Evolutionary conservation across 2,888 invertebrate genomes (phyloP).

Genomic region (Mesoligia furuncula): DNA sequence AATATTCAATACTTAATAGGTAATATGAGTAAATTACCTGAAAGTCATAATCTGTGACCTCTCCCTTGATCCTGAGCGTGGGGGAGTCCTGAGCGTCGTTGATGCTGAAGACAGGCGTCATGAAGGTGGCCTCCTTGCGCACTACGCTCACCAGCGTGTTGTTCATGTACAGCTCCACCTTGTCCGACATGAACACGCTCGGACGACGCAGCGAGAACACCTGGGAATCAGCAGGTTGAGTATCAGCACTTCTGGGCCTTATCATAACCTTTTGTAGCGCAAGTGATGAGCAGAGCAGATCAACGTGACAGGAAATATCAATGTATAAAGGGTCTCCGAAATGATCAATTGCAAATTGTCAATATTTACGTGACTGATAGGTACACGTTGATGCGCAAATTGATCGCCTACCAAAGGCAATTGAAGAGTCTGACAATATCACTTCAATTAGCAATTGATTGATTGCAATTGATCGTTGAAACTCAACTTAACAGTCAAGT

Average conservation of each 20-base stretch:
- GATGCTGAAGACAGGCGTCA: constrained; percentile 76
- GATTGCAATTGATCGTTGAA: too few relatives aligned
- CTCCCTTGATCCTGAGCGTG: constrained; percentile 75
- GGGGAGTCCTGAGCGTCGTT: constrained; percentile 72
- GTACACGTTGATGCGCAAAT: too few relatives aligned
- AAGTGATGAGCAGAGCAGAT: not conserved
- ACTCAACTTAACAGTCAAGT: too few relatives aligned
- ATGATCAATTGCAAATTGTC: too few relatives aligned
- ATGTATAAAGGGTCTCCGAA: not conserved
- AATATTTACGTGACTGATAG: too few relatives aligned
- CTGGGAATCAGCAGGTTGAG: constrained; percentile 59
- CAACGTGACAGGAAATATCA: not conserved
- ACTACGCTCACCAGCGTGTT: constrained; percentile 73
- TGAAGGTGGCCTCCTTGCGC: constrained; percentile 76
- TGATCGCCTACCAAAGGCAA: too few relatives aligned
- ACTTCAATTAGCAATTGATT: too few relatives aligned
- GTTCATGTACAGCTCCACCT: constrained; percentile 75
- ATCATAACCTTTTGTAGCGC: not conserved
- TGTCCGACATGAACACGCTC: constrained; percentile 75
- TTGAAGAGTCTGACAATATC: too few relatives aligned
- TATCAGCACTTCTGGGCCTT: not conserved
- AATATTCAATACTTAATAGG: too few relatives aligned
- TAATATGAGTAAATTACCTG: constrained; percentile 18
- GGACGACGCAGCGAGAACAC: constrained; percentile 77
- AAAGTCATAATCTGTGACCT: constrained; percentile 67